Base-by-base conservation (phyloP, 2,797 vertebrate genomes). In the Lycodopsis pacificus region DNA sequence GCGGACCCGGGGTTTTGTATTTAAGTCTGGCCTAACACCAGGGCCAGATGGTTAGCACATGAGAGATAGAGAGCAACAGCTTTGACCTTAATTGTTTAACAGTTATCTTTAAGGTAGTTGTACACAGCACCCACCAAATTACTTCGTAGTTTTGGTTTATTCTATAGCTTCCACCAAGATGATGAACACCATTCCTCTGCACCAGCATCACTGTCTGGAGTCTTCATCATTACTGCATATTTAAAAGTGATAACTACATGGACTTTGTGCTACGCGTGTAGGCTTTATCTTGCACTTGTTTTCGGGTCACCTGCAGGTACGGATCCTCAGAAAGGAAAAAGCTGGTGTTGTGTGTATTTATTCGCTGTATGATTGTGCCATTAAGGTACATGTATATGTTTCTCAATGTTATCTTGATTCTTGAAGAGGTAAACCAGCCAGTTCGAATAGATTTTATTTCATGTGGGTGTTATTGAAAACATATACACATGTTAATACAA, bases 1-100 rank as follows among this genome's bases (percentile, higher is more conserved):
- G 85, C 49, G 27, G 88, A 88, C 78, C 80, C n/a, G 0, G 73
- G 76, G 76, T 81, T 81, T 62, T 71, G 77, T 63, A 84, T 91
- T 80, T 89, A 93, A 68, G 74, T 62, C 84, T 80, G 77, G 70
- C 73, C 56, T 40, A 5, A 76, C 81, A 65, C 42, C 63, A 49
- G 51, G 42, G 51, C 83, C 88, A 92, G 82, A 86, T 92, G 89
- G 81, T 67, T 40, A 61, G 54, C 84, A 85, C 46, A 83, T 91
- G 84, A 83, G 51, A 44, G 73, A 73, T n/a, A 51, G 51, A 73
- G 32, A 65, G 40, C 56, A 17, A 44, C 38, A 13, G 30, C 40
- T 71, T 65, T 68, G 44, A 83, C 70, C 73, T 71, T 72, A 53
- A 80, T 76, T 81, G 51, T 71, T 30, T 27, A 27, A 63, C 44